Conservation (phyloP, 2,797 vertebrate species). For the Lacerta agilis region DNA sequence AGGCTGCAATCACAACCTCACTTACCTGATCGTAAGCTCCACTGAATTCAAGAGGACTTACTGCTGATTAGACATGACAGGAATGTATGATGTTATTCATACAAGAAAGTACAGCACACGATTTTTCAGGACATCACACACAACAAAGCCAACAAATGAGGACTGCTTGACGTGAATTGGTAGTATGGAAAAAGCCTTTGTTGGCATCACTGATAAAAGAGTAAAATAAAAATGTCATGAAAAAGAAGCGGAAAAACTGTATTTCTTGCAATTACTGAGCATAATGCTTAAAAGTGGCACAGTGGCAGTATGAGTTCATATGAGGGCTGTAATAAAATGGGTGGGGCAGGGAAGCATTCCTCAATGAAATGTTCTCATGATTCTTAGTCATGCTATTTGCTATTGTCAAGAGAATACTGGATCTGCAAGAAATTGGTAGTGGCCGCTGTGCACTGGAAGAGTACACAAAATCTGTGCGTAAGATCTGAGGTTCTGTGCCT, state of each 20-base stretch:
- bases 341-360: background rate
- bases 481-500: too few relatives aligned
- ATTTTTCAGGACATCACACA: background rate
- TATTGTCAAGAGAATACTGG: background rate
- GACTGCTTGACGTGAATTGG: background rate
- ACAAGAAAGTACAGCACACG: background rate
- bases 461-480: background rate
- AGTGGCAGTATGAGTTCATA: background rate
- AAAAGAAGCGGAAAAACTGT: background rate
- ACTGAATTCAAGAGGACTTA: background rate
- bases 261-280: background rate
- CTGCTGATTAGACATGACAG: too few relatives aligned
- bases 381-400: background rate
- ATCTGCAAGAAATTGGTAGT: background rate
- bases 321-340: background rate
- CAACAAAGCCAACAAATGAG: background rate
- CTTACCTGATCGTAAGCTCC: background rate
- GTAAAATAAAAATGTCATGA: background rate
- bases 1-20: background rate
- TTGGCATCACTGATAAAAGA: background rate
- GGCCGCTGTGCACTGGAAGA: background rate
- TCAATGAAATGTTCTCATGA: background rate
- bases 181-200: background rate
- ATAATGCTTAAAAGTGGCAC: background rate
- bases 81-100: background rate